These are phyloP conservation scores for Onychomys arenicola DNA, from an alignment of 2,797 vertebrate genomes.

Conservation along the genomic window DNA sequence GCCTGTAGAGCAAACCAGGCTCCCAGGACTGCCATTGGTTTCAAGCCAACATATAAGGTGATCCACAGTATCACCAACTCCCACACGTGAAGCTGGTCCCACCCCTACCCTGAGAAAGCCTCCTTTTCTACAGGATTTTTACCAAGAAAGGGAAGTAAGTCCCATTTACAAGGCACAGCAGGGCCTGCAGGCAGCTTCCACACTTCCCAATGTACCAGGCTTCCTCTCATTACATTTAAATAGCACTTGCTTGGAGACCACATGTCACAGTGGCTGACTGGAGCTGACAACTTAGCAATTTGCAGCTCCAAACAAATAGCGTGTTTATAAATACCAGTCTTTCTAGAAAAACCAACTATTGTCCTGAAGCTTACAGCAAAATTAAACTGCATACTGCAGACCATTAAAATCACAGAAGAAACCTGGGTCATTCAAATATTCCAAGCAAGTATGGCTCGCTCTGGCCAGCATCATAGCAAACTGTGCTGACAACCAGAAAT, in stretches of 20 bases:
- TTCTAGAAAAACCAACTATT: slow-evolving; percentile 57
- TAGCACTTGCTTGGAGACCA: background rate
- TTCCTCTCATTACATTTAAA: background rate
- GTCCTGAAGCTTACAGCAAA: slow-evolving; percentile 44
- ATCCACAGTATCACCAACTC: background rate
- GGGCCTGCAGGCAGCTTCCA: background rate
- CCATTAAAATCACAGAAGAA: slow-evolving; percentile 34
- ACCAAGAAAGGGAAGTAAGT: background rate
- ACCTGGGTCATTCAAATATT: background rate
- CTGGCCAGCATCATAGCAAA: background rate
- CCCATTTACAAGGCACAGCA: background rate
- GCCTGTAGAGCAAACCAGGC: background rate
- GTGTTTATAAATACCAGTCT: slow-evolving; percentile 49
- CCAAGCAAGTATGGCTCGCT: background rate
- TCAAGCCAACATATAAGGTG: background rate
- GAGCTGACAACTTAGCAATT: slow-evolving; percentile 15
- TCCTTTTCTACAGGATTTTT: background rate
- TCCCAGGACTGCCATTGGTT: background rate
- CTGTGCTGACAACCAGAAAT: slow-evolving; percentile 46
- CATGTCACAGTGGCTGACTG: background rate
- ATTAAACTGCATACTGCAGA: slow-evolving; percentile 45
- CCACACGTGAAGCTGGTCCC: background rate
- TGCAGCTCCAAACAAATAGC: background rate
- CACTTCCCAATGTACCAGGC: background rate
- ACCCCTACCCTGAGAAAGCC: background rate